Percentiles rank a stretch among this genome's conserved stretches.
These are phyloP conservation scores for Cerastoderma edule DNA, from an alignment of 2,888 invertebrate genomes.

Conservation along the genomic window DNA sequence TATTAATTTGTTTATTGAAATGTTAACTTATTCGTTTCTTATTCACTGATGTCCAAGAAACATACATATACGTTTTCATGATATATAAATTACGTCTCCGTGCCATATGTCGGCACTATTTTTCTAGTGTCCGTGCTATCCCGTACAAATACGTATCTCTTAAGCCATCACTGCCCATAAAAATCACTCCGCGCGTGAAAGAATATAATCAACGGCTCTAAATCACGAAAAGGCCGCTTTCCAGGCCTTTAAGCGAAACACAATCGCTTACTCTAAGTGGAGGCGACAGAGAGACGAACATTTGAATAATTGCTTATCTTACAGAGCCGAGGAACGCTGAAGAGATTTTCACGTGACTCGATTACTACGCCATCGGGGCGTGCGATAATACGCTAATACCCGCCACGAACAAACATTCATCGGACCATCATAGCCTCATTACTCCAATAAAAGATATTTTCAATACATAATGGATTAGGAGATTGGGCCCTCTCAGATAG, in stretches of 20 bases:
- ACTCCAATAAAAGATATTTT: slow-evolving; percentile 59
- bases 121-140: too few relatives aligned
- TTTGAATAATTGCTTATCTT: slow-evolving; percentile 62
- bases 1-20: too few relatives aligned
- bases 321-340: slow-evolving; percentile 37
- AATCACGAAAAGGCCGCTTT: slow-evolving; percentile 43
- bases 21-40: too few relatives aligned
- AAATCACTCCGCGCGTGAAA: slow-evolving; percentile 37
- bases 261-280: slow-evolving; percentile 60
- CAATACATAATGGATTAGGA: slow-evolving; percentile 58
- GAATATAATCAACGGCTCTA: slow-evolving; percentile 43
- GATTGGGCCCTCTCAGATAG: slow-evolving; percentile 50
- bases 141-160: background rate
- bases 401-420: slow-evolving; percentile 51
- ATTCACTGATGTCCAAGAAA: too few relatives aligned
- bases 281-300: slow-evolving; percentile 52
- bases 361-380: slow-evolving; percentile 56
- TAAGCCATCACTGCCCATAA: slow-evolving; percentile 23
- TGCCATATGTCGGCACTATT: too few relatives aligned
- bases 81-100: too few relatives aligned
- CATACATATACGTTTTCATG: too few relatives aligned
- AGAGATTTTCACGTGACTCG: slow-evolving; percentile 51
- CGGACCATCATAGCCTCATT: slow-evolving; percentile 52
- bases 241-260: slow-evolving; percentile 53
- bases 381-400: slow-evolving; percentile 62